Percentiles rank a stretch among this genome's conserved stretches.
Conservation (phyloP, 2,797 vertebrate genomes). For the Gouania willdenowi region DNA sequence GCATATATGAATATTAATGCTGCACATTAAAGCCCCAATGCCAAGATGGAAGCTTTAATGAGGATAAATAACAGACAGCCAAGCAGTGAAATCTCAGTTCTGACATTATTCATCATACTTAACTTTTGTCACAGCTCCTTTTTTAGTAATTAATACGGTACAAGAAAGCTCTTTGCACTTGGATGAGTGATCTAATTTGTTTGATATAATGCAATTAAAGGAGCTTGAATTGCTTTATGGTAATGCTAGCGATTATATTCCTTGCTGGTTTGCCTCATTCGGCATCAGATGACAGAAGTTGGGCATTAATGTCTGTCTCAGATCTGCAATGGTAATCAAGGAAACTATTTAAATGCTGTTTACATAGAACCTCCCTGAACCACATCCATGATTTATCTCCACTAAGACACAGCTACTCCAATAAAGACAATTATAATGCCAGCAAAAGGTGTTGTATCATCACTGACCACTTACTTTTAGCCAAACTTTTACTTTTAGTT, state of each 20-base stretch:
- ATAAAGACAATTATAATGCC: neutral
- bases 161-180: slow-evolving; percentile 75
- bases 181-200: slow-evolving; percentile 77
- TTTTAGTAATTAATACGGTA: slow-evolving; percentile 78
- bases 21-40: slow-evolving; percentile 63
- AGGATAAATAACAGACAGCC: slow-evolving; percentile 78
- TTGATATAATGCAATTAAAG: slow-evolving; percentile 78
- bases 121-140: slow-evolving; percentile 75
- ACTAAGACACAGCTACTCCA: slow-evolving; percentile 8
- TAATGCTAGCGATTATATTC: slow-evolving; percentile 69
- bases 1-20: slow-evolving; percentile 81
- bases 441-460: neutral
- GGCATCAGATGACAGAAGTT: slow-evolving; percentile 62
- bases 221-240: slow-evolving; percentile 73
- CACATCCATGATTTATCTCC: slow-evolving; percentile 35
- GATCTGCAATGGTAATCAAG: slow-evolving; percentile 54
- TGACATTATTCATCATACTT: slow-evolving; percentile 78
- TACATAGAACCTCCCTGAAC: slow-evolving; percentile 41
- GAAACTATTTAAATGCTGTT: slow-evolving; percentile 51
- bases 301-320: slow-evolving; percentile 66
- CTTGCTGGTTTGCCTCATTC: slow-evolving; percentile 51
- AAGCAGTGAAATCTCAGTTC: slow-evolving; percentile 64
- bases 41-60: slow-evolving; percentile 74
- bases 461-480: too few species aligned
- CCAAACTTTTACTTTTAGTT: slow-evolving; percentile 2